Conservation (phyloP, 2,888 invertebrate species). For the Crepidodera aurea region DNA sequence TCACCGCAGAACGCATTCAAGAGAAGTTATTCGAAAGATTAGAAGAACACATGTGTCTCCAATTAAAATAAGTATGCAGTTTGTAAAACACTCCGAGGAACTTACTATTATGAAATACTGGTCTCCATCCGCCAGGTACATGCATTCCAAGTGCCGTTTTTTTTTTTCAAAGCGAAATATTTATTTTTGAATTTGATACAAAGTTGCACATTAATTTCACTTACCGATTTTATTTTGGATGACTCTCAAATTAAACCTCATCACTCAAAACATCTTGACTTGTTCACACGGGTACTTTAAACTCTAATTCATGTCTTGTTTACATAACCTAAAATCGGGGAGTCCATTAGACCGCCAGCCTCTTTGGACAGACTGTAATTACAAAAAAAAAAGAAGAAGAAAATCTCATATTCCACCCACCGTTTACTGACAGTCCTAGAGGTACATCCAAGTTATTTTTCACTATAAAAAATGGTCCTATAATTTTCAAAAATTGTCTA, state of each 20-base stretch:
- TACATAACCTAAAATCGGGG: constrained; percentile 18
- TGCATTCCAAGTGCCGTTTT: constrained; percentile 18
- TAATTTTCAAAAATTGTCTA: too few species aligned
- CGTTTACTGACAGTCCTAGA: neutral
- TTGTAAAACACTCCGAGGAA: constrained; percentile 29
- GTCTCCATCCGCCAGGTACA: constrained; percentile 16
- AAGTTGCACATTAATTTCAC: too few species aligned
- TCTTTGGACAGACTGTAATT: constrained; percentile 6
- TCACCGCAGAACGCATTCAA: neutral
- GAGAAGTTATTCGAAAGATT: constrained; percentile 33
- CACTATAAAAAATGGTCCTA: too few species aligned
- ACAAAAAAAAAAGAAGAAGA: constrained; percentile 1
- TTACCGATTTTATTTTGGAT: too few species aligned
- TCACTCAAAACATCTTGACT: neutral
- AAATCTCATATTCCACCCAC: constrained; percentile 13
- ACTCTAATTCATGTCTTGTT: constrained; percentile 9
- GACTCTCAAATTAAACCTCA: too few species aligned
- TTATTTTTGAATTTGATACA: too few species aligned
- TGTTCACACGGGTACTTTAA: constrained; percentile 23
- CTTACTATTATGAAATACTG: constrained; percentile 35
- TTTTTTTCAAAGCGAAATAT: too few species aligned
- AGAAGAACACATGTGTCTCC: constrained; percentile 37
- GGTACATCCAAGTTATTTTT: neutral
- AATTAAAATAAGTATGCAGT: constrained; percentile 38
- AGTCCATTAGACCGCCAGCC: constrained; percentile 12